Evolutionary conservation across 2,888 invertebrate genomes (phyloP), one percentile per base, ranked within the genome.

Genomic region (Andrena camellia): DNA sequence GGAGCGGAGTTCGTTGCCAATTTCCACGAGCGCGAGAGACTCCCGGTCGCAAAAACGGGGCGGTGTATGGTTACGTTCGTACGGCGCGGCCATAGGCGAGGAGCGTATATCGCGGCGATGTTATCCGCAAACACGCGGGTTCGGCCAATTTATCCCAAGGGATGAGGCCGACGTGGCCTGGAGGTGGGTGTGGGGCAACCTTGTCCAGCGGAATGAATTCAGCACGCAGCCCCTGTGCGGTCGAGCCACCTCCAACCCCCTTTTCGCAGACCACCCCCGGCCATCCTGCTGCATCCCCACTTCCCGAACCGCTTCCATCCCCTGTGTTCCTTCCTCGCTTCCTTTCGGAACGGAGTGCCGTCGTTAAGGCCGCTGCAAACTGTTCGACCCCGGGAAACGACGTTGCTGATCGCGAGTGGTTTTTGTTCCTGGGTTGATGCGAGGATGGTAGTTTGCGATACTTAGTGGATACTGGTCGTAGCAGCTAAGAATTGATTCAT

Each of bases 91-190:
- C 79, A 87, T 90, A 84, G 89, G 78, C 86, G 81, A 60, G 57
- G 26, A 83, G 81, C 87, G 88, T 92, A 91, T 90, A 91, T 91
- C 88, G 91, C 87, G 88, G 87, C 92, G 89, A 92, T 93, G 93
- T 93, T 93, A 93, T 92, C 91, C 93, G 91, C 92, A 92, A 93
- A 94, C 93, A 93, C 92, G 91, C 90, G 92, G 91, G 90, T 91
- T 92, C 90, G 92, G 90, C 92, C 93, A 93, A 93, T 94, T 93
- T 92, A 93, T 93, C 93, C 93, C 93, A 89, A 91, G 92, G 91
- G 93, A 93, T 90, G 92, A 90, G 91, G 89, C 88, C 90, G 86
- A 86, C 91, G 90, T 88, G 75, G 88, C 83, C 82, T 68, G 88
- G 87, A 87, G 86, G 76, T 26, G 80, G 85, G 90, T 88, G 84